phyloP scores from a whole-genome alignment of 2,113 vertebrate species.

The Xenus cinereus region DNA sequence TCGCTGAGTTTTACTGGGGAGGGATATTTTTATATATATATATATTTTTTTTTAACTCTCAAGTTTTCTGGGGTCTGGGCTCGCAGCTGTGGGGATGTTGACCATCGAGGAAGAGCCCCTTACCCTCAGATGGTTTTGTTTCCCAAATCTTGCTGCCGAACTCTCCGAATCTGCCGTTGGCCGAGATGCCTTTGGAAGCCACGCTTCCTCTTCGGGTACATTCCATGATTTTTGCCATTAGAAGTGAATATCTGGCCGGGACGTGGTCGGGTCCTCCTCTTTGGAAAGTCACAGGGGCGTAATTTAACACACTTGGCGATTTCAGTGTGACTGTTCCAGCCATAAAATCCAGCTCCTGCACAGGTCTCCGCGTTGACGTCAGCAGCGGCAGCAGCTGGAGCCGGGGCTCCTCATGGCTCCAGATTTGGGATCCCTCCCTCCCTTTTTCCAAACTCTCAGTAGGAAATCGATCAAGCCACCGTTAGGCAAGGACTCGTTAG shows the following conservation, averaged over 20 bases:
- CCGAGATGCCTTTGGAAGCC: not conserved
- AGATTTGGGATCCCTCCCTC: not conserved
- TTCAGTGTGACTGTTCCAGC: constrained; percentile 27
- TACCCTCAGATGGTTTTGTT: constrained; percentile 10
- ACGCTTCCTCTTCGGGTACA: not conserved
- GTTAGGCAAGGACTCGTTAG: not conserved
- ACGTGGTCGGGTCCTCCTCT: not conserved
- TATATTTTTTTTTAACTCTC: not conserved
- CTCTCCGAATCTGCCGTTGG: not conserved
- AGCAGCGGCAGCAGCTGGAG: constrained; percentile 43
- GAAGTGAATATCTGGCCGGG: not conserved
- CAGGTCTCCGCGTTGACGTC: constrained; percentile 56
- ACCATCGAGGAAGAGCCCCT: not conserved
- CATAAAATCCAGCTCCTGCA: constrained; percentile 34
- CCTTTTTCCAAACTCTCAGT: not conserved
- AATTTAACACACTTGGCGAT: constrained; percentile 38
- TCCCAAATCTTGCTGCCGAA: not conserved
- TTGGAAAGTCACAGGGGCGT: not conserved
- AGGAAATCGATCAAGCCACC: not conserved
- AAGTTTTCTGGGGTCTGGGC: not conserved
- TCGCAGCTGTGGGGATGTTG: not conserved
- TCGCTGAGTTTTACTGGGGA: not conserved
- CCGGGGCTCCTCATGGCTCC: not conserved
- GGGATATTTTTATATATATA: not conserved
- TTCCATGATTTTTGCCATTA: constrained; percentile 34